Conservation (phyloP, 1,140 invertebrate species). For the Pogonus chalceus region DNA sequence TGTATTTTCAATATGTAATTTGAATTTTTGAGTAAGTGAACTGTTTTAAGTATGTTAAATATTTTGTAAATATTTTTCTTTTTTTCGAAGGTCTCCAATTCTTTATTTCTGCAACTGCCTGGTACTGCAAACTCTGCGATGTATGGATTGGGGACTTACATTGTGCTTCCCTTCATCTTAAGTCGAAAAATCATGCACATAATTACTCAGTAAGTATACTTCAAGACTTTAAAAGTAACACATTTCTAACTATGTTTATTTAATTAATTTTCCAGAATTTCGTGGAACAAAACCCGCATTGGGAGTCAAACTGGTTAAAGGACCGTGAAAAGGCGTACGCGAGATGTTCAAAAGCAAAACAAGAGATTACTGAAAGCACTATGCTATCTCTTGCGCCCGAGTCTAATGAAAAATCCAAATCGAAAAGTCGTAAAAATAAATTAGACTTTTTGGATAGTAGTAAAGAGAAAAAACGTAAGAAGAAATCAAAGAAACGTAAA, state of each 20-base stretch:
- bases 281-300: slow-evolving; percentile 69
- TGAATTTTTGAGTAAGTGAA: slow-evolving; percentile 2
- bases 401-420: slow-evolving; percentile 16
- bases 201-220: slow-evolving; percentile 60
- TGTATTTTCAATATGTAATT: slow-evolving; percentile 8
- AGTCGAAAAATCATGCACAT: slow-evolving; percentile 62
- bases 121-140: slow-evolving; percentile 80
- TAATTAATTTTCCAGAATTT: slow-evolving; percentile 48
- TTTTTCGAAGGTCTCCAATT: slow-evolving; percentile 62
- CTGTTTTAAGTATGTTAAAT: slow-evolving; percentile 1
- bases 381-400: background rate
- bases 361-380: slow-evolving; percentile 19
- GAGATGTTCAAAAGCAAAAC: slow-evolving; percentile 20
- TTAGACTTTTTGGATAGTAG: slow-evolving; percentile 7
- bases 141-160: slow-evolving; percentile 79
- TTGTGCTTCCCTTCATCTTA: slow-evolving; percentile 73
- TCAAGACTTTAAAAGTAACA: background rate
- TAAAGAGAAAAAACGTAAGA: slow-evolving; percentile 29
- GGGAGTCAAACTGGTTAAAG: slow-evolving; percentile 74
- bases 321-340: slow-evolving; percentile 64
- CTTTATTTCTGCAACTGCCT: slow-evolving; percentile 72
- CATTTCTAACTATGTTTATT: background rate
- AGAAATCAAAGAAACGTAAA: slow-evolving; percentile 32
- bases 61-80: background rate
- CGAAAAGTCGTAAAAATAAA: slow-evolving; percentile 23